Base-by-base conservation (phyloP, 2,113 vertebrate genomes). In the Dermatemys mawii region DNA sequence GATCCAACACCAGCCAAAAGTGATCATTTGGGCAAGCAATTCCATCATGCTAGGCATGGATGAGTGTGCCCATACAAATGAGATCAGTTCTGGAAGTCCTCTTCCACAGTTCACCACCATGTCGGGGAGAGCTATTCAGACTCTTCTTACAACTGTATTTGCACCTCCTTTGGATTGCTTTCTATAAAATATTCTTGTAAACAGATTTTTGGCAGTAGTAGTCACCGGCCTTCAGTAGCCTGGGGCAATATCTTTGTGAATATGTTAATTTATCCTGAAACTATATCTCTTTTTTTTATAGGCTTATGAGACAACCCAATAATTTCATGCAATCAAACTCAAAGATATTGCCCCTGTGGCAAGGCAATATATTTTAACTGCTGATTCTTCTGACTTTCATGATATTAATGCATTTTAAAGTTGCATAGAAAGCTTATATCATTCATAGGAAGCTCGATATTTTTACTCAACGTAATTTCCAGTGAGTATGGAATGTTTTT, bases 251-350 rank as follows among this genome's bases (percentile, higher is more conserved):
- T 4, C 46, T 81, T 11, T 78, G 70, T 80, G 86, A 51, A 1
- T 0, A 21, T 79, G 50, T 4, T 2, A 4, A 2, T 50, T 84
- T 81, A 38, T 57, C 75, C 6, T 0, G 0, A 17, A 60, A 90
- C 76, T 27, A 0, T 50, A 7, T 63, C 9, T 1, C 5, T 91
- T 86, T 82, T 27, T 17, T 82, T 27, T 17, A 51, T 27, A 78
- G 54, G 50, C 3, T 88, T 87, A 21, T 87, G 51, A 60, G 27
- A 83, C 5, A 79, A 50, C 70, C 8, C 44, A 41, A 2, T 83
- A 10, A 3, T 44, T 22, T 67, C 8, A 26, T 78, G 35, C 8
- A 85, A 48, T 22, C 27, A 3, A 24, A 26, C 24, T 8, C 51
- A 94, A 1, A 2, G 41, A 8, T 38, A 83, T 32, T 83, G 79